Evolutionary conservation across 2,113 vertebrate genomes (phyloP), one percentile per base, ranked within the genome.

Genomic region (Tenrec ecaudatus): DNA sequence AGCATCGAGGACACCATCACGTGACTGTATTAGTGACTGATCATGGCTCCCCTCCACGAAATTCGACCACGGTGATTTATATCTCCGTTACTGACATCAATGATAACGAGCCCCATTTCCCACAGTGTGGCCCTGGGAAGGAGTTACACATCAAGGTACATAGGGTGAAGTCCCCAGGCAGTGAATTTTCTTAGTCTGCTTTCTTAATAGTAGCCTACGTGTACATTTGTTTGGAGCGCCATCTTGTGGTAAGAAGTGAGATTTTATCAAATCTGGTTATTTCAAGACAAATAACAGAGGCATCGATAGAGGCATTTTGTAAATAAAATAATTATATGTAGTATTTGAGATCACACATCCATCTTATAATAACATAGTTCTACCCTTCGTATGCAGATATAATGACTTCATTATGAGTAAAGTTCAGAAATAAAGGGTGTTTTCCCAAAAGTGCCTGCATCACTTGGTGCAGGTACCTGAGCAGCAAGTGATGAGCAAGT

Each of bases 81-180:
- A 89, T 99, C 87, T 77, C 97, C 0, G 97, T 99, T 75, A 98
- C 95, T 0, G 99, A 99, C 96, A 16, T 98, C 96, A 99, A 99
- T 1, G 99, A 99, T 95, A 99, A 99, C 94, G 71, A 95, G 0
- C 99, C 99, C 0, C 97, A 96, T 76, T 99, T 99, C 95, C 98
- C 98, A 1, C 98, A 99, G 96, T 95, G 97, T 20, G 97, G 97
- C 0, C 93, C 97, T 1, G 98, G 97, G 33, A 98, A 93, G 82
- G 97, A 98, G 82, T 95, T 99, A n/a, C 97, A 36, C 12, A 19
- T 99, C 20, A 98, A 99, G 98, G 99, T 99, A 91, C 88, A 97
- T 95, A 40, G 20, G 40, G 31, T 15, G n/a, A 47, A 76, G 29
- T 7, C 27, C 27, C 57, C 16, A 3, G 19, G 11, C 10, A 20